Conservation (phyloP, 2,888 invertebrate species). For the Cheilosia scutellata region DNA sequence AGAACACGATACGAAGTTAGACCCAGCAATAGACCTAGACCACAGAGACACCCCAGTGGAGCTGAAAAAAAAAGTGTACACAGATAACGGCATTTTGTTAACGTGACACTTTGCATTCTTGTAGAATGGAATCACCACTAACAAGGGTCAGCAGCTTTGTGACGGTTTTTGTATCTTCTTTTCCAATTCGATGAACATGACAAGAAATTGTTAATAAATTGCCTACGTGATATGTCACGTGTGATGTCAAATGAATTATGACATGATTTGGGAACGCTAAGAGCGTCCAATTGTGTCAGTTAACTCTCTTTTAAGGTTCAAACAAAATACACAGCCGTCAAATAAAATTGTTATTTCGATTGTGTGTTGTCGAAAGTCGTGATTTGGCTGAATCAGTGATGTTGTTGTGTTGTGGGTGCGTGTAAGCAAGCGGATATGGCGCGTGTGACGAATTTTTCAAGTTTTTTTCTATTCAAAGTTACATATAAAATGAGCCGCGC, state of each 20-base stretch:
- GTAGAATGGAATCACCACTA: slow-evolving; percentile 57
- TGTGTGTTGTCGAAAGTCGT: slow-evolving; percentile 32
- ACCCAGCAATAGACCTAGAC: background rate
- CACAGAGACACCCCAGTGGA: background rate
- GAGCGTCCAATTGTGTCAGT: slow-evolving; percentile 59
- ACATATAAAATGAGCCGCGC: slow-evolving; percentile 28
- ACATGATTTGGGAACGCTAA: slow-evolving; percentile 56
- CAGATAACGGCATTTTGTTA: slow-evolving; percentile 74
- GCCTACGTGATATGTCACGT: slow-evolving; percentile 69
- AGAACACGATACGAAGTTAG: slow-evolving; percentile 50
- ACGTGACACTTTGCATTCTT: slow-evolving; percentile 73
- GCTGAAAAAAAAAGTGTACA: slow-evolving; percentile 20
- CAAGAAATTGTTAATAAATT: slow-evolving; percentile 66
- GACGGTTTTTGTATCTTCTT: slow-evolving; percentile 1
- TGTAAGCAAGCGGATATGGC: slow-evolving; percentile 53
- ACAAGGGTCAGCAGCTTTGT: slow-evolving; percentile 35
- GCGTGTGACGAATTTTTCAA: slow-evolving; percentile 68
- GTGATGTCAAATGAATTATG: slow-evolving; percentile 63
- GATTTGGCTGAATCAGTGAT: slow-evolving; percentile 24
- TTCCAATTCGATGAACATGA: slow-evolving; percentile 65
- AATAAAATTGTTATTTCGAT: slow-evolving; percentile 44
- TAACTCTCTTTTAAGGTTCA: slow-evolving; percentile 30
- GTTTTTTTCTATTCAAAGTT: slow-evolving; percentile 11
- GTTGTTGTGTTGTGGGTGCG: slow-evolving; percentile 26
- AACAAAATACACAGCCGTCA: slow-evolving; percentile 22